A percentile compares a stretch with the other conserved stretches of the same genome.
phyloP scores from a whole-genome alignment of 2,797 vertebrate genomes.

The Leuciscus waleckii region DNA sequence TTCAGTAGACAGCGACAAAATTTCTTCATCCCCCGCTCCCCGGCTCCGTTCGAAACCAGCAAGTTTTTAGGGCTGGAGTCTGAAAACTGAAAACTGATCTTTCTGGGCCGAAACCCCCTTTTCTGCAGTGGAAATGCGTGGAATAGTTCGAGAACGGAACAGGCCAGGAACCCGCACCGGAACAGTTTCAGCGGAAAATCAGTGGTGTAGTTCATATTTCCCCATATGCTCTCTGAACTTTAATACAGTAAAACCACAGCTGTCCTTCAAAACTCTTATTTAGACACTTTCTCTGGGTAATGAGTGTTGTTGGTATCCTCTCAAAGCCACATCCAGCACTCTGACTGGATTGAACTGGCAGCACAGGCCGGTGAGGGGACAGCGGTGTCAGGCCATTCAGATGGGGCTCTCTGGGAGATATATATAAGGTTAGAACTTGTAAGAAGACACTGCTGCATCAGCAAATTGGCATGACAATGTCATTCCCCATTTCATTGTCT shows the following conservation, averaged over 20 bases:
- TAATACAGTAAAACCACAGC: background rate
- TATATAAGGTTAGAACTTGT: conserved; percentile 76
- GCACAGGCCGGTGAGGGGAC: conserved; percentile 10
- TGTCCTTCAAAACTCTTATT: conserved; percentile 9
- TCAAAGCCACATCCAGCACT: conserved; percentile 1
- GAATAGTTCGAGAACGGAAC: background rate
- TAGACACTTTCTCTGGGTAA: background rate
- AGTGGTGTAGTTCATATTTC: background rate
- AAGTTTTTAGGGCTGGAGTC: too few species aligned
- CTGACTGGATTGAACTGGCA: conserved; percentile 25
- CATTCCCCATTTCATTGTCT: conserved; percentile 72
- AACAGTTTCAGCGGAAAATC: background rate
- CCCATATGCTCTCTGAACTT: background rate
- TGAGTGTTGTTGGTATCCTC: background rate
- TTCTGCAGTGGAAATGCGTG: too few species aligned
- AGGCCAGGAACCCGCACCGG: background rate
- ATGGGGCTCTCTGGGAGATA: conserved; percentile 65
- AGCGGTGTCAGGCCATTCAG: conserved; percentile 45
- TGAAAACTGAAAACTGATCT: too few species aligned
- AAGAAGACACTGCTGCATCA: conserved; percentile 81
- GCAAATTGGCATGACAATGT: conserved; percentile 76
- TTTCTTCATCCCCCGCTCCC: too few species aligned
- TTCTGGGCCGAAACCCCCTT: too few species aligned
- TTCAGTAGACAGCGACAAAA: too few species aligned
- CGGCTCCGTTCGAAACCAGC: too few species aligned